Conservation (phyloP, 2,888 invertebrate species). For the Bombylius major region DNA sequence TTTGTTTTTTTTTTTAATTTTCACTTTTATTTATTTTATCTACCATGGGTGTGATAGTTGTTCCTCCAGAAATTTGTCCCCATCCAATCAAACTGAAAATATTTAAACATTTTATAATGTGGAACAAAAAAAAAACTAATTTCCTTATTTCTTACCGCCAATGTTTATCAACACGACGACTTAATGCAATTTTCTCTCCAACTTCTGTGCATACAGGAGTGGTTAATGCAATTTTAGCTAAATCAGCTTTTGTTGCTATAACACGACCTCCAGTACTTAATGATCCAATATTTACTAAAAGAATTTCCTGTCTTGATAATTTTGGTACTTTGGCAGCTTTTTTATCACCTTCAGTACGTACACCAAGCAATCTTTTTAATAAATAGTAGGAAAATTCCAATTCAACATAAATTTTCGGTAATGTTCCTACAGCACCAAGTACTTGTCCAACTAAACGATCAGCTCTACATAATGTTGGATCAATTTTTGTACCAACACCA, state of each 20-base stretch:
- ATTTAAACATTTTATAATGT: not conserved
- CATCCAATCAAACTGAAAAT: slow-evolving; percentile 84
- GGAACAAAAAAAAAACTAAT: not conserved
- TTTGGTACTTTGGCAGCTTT: slow-evolving; percentile 97
- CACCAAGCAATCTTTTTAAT: slow-evolving; percentile 87
- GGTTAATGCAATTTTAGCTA: slow-evolving; percentile 92
- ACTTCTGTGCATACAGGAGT: slow-evolving; percentile 98
- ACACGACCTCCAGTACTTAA: slow-evolving; percentile 95
- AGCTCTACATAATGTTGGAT: slow-evolving; percentile 95
- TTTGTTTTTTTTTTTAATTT: not conserved
- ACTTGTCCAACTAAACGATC: slow-evolving; percentile 97
- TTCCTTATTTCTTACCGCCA: slow-evolving; percentile 62
- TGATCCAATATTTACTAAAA: slow-evolving; percentile 97
- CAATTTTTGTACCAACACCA: slow-evolving; percentile 98
- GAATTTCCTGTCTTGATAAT: slow-evolving; percentile 75
- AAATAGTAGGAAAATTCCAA: slow-evolving; percentile 97
- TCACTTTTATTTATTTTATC: slow-evolving; percentile 3
- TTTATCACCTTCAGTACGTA: slow-evolving; percentile 97
- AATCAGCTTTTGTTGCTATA: slow-evolving; percentile 86
- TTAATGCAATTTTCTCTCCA: slow-evolving; percentile 98
- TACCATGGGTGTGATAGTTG: slow-evolving; percentile 73
- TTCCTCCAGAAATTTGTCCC: slow-evolving; percentile 97
- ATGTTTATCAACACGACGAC: slow-evolving; percentile 96
- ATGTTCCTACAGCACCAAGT: slow-evolving; percentile 87
- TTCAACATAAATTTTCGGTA: slow-evolving; percentile 96